These are phyloP conservation scores for Ennomos fuscantarius DNA, from an alignment of 2,888 invertebrate genomes.

Conservation along the genomic window DNA sequence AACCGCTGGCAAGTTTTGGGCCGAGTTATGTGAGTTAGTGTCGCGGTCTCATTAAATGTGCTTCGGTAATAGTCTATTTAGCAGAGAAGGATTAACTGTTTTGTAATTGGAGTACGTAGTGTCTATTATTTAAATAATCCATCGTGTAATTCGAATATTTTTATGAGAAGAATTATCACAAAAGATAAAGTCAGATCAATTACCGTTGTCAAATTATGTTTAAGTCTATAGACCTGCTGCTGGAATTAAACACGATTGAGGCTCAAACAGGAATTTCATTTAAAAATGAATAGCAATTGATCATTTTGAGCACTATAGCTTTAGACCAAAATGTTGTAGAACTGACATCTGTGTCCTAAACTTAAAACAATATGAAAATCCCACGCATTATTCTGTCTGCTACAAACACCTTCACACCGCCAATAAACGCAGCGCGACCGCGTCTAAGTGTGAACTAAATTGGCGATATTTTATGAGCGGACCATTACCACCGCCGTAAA, in stretches of 20 bases:
- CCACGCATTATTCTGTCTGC: conserved; percentile 17
- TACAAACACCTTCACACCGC: conserved; percentile 37
- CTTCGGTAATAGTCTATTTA: conserved; percentile 26
- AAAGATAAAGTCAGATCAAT: too few relatives aligned
- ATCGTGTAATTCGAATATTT: too few relatives aligned
- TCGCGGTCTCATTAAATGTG: conserved; percentile 14
- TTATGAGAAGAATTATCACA: too few relatives aligned
- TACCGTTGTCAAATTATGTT: too few relatives aligned
- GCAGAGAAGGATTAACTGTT: conserved; percentile 10
- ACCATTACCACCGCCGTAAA: conserved; percentile 75
- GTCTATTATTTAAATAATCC: background rate
- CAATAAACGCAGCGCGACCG: conserved; percentile 35
- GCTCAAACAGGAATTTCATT: too few relatives aligned
- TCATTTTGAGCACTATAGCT: too few relatives aligned
- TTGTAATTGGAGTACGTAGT: background rate
- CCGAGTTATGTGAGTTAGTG: conserved; percentile 27
- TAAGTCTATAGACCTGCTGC: too few relatives aligned
- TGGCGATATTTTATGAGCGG: conserved; percentile 79
- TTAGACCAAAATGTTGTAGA: too few relatives aligned
- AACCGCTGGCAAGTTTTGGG: conserved; percentile 23
- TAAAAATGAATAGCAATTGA: too few relatives aligned
- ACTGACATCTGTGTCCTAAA: background rate
- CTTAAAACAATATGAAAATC: background rate
- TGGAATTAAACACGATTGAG: too few relatives aligned
- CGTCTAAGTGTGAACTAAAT: conserved; percentile 75